phyloP scores from a whole-genome alignment of 2,113 vertebrate genomes.

The Oryzias javanicus region DNA sequence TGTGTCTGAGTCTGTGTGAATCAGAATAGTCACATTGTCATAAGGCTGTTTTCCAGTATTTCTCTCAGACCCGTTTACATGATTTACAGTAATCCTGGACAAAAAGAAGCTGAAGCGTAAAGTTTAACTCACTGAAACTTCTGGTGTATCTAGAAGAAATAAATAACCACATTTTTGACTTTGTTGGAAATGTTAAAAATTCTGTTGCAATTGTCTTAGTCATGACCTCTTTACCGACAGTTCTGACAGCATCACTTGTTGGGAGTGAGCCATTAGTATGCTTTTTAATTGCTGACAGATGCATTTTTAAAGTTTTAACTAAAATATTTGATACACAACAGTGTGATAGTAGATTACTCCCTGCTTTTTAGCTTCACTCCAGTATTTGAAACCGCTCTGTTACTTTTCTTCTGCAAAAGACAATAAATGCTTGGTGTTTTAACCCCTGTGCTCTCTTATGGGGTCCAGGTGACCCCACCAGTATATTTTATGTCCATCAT shows the following conservation, averaged over 20 bases:
- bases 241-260: slow-evolving; percentile 28
- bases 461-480: too few relatives aligned
- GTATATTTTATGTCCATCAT: too few relatives aligned
- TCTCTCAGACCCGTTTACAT: not conserved
- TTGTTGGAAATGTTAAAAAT: too few relatives aligned
- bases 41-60: not conserved
- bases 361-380: not conserved
- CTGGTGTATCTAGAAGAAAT: not conserved
- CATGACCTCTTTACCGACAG: slow-evolving; percentile 33
- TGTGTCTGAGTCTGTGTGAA: slow-evolving; percentile 41
- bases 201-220: slow-evolving; percentile 40
- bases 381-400: not conserved
- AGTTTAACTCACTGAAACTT: not conserved
- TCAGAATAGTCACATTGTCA: slow-evolving; percentile 7
- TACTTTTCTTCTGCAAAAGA: slow-evolving; percentile 2
- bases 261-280: slow-evolving; percentile 26
- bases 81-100: not conserved
- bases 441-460: not conserved
- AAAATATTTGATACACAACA: not conserved
- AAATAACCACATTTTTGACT: slow-evolving; percentile 13
- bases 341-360: not conserved
- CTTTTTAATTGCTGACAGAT: slow-evolving; percentile 42
- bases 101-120: not conserved
- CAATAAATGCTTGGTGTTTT: not conserved
- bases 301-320: slow-evolving; percentile 33